Conservation (phyloP, 2,113 vertebrate genomes). For the Ginglymostoma cirratum region DNA sequence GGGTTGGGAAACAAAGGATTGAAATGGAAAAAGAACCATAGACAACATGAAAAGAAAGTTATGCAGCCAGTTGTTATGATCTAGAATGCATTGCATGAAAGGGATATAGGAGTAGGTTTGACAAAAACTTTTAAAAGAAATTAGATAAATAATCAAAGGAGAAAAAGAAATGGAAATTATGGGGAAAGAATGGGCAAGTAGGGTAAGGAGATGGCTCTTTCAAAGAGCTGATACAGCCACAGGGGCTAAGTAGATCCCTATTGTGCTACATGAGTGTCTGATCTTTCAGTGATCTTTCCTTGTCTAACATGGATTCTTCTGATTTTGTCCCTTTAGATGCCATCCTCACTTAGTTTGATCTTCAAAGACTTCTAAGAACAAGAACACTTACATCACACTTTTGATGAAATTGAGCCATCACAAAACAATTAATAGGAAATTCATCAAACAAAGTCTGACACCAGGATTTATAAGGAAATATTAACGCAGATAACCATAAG, state of each 20-base stretch:
- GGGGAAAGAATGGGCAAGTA: neutral
- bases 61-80: neutral
- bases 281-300: neutral
- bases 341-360: neutral
- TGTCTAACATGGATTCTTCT: neutral
- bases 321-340: neutral
- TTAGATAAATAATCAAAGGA: neutral
- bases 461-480: neutral
- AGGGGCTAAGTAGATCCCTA: neutral
- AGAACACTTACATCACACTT: neutral
- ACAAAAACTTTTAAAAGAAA: neutral
- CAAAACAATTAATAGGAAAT: neutral
- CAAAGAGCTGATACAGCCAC: neutral
- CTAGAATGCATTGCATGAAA: neutral
- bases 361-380: neutral
- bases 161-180: neutral
- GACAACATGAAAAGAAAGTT: neutral
- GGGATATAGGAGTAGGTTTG: neutral
- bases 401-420: neutral
- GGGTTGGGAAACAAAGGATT: neutral
- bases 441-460: neutral
- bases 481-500: neutral
- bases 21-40: neutral
- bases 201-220: neutral
- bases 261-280: neutral